Evolutionary conservation across 2,888 invertebrate species (phyloP), one percentile per base, ranked within the genome.

Genomic region (Tribolium freemani): DNA sequence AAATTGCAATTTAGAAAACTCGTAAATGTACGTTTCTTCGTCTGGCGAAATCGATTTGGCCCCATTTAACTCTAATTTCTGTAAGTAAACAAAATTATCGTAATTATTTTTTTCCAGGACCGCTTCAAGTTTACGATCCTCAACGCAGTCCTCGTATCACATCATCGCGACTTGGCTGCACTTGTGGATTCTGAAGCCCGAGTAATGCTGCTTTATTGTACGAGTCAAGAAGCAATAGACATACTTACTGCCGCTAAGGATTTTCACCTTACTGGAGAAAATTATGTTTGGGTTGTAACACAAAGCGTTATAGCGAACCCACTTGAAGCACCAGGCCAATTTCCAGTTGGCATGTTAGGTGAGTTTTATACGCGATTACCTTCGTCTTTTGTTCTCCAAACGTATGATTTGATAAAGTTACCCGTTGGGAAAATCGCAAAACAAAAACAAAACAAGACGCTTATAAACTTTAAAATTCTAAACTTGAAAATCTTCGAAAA

Each of bases 281-380:
- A 96, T 86, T 97, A 97, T 86, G 95, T 98, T 6, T 98, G 98
- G 98, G 96, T 98, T 71, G 97, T 96, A 13, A 97, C 97, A 58
- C 97, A 98, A 86, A 96, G 95, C 84, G 96, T 96, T 77, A 94
- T 97, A 72, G 94, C 94, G 81, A 94, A 93, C 79, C 90, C 93
- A 82, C 90, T 92, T 82, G 93, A 94, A 81, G 91, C 91, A 5
- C 90, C 91, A 21, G 88, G 90, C 60, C 91, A 95, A 84, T 96
- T 96, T 86, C 96, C 96, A 0, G 93, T 96, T 30, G 97, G 97
- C 69, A 96, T 96, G 95, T 88, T 97, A 61, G 97, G 95, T 95
- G 84, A 88, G 91, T 88, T 75, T 60, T 26, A 58, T 53, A 53
- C 53, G 16, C 6, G 63, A 63, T 38, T 51, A 63, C 21, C 50